Evolutionary conservation across 2,797 vertebrate species (phyloP).

Genomic region (Dallia pectoralis): DNA sequence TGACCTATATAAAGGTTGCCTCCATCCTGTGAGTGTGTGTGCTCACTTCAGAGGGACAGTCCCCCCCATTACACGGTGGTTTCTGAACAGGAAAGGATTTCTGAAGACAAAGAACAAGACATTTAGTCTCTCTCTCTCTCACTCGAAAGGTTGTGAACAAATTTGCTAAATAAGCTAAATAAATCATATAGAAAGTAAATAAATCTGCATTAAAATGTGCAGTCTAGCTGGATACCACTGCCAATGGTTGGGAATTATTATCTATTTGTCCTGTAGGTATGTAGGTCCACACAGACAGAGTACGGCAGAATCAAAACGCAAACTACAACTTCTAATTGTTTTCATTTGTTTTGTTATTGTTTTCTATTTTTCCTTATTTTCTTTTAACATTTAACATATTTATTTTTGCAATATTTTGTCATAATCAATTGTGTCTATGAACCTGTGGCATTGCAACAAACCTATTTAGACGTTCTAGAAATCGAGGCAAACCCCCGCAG

Average conservation of each 20-base stretch:
- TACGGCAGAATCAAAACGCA: too few relatives aligned
- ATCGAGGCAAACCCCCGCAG: too few relatives aligned
- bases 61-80: conserved; percentile 72
- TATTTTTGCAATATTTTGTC: too few relatives aligned
- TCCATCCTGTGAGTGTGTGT: conserved; percentile 16
- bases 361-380: too few relatives aligned
- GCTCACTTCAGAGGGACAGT: conserved; percentile 57
- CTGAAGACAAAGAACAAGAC: conserved; percentile 50
- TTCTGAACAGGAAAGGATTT: conserved; percentile 75
- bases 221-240: neutral
- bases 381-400: too few relatives aligned
- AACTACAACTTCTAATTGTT: too few relatives aligned
- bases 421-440: too few relatives aligned
- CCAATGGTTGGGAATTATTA: neutral
- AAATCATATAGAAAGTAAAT: conserved; percentile 3
- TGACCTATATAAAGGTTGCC: conserved; percentile 62
- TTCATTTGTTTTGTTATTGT: too few relatives aligned
- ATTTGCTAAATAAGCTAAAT: neutral
- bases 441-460: too few relatives aligned
- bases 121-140: conserved; percentile 19
- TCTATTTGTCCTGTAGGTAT: too few relatives aligned
- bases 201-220: neutral
- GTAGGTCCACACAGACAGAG: too few relatives aligned
- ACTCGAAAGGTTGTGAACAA: conserved; percentile 12
- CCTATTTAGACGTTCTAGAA: too few relatives aligned